Conservation (phyloP, 2,888 invertebrate species). For the Plagiodera versicolora region DNA sequence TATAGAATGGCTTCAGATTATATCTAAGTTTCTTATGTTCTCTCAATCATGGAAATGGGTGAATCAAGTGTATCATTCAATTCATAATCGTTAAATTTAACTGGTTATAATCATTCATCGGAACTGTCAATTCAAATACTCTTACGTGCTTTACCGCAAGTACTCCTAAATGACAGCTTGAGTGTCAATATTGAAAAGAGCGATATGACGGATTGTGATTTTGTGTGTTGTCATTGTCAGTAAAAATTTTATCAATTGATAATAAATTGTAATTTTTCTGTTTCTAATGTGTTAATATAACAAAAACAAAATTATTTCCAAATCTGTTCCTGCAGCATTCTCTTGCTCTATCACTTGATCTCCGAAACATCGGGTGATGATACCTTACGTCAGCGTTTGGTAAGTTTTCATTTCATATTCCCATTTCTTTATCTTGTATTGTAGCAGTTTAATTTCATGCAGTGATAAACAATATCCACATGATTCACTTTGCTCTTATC, state of each 20-base stretch:
- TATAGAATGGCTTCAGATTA: too few relatives aligned
- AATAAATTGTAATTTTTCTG: background rate
- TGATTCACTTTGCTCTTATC: too few relatives aligned
- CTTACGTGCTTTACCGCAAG: too few relatives aligned
- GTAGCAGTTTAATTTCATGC: constrained; percentile 5
- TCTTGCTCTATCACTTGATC: background rate
- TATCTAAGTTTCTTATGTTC: too few relatives aligned
- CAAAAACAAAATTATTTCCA: background rate
- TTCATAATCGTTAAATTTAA: too few relatives aligned
- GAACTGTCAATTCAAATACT: too few relatives aligned
- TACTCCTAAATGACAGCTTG: too few relatives aligned
- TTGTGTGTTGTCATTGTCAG: constrained; percentile 12
- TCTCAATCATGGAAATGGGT: too few relatives aligned
- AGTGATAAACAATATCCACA: constrained; percentile 15
- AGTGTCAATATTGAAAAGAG: too few relatives aligned
- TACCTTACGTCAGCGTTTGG: constrained; percentile 36
- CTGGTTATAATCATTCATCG: too few relatives aligned
- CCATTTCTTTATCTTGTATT: constrained; percentile 15
- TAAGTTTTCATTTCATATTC: constrained; percentile 26
- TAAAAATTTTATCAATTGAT: constrained; percentile 2
- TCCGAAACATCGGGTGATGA: constrained; percentile 27
- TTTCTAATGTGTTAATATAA: background rate
- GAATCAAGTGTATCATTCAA: too few relatives aligned
- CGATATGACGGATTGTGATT: background rate
- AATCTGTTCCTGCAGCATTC: background rate